These are phyloP conservation scores for Lagopus muta DNA, from an alignment of 2,113 vertebrate genomes.

Conservation along the genomic window DNA sequence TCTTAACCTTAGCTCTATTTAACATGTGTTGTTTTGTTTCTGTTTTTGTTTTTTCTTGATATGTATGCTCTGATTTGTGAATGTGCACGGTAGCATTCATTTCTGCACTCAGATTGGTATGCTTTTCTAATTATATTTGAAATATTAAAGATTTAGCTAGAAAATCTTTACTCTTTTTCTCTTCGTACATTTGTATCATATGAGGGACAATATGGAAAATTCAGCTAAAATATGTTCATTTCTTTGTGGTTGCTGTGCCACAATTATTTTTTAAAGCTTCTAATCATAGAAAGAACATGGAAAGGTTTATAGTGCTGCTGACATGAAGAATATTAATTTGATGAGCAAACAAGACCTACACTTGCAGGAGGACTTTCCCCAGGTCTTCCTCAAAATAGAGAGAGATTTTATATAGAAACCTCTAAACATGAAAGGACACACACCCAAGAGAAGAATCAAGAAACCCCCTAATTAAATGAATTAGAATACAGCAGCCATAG, in stretches of 20 bases:
- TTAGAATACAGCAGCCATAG: slow-evolving; percentile 29
- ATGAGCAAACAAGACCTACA: not conserved
- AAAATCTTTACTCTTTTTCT: not conserved
- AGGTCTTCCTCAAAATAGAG: slow-evolving; percentile 3
- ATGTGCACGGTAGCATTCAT: fast-evolving
- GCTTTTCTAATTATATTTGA: not conserved
- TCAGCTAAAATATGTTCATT: not conserved
- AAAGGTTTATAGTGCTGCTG: not conserved
- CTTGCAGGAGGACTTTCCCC: slow-evolving; percentile 9
- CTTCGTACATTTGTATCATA: not conserved
- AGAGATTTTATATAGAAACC: slow-evolving; percentile 35
- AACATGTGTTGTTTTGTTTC: not conserved
- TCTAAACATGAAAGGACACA: slow-evolving; percentile 55
- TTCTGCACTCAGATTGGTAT: not conserved
- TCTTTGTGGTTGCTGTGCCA: not conserved
- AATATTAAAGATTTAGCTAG: not conserved
- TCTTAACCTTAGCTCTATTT: not conserved
- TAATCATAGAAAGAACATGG: not conserved
- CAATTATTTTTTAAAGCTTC: not conserved
- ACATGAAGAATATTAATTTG: slow-evolving; percentile 25
- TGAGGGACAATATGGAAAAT: not conserved
- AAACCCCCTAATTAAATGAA: slow-evolving; percentile 62
- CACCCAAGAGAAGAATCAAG: not conserved
- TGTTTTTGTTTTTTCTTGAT: not conserved
- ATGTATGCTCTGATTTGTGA: fast-evolving